Base-by-base conservation (phyloP, 2,888 invertebrate genomes). In the Eurois occulta region DNA sequence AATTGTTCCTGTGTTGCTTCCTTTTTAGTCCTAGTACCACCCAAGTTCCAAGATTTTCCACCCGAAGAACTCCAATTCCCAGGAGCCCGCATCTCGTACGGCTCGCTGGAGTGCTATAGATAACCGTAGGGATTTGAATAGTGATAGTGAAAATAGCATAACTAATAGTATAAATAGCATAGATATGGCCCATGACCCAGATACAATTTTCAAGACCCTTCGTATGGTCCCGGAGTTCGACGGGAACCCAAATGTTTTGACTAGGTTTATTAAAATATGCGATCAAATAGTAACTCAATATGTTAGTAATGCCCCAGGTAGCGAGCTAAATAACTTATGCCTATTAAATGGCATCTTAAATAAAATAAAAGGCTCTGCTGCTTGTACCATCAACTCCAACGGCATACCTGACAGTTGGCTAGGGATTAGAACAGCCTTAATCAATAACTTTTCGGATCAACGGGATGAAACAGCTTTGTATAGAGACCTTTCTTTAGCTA, bases 1-100 rank as follows among this genome's bases (percentile, higher is more conserved):
- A 68, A 68, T 52, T 35, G 35, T 68, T 68, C 48, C 24, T 52
- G 68, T 68, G 68, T 32, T 48, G 68, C 68, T 35, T 52, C 68
- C 48, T 52, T 5, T 68, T 24, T 35, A 52, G 41, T 10, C 41
- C 28, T 43, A 16, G 4, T n/a, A n/a, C n/a, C n/a, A n/a, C n/a
- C n/a, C n/a, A n/a, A n/a, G n/a, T 48, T 35, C 24, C 68, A 68
- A 68, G 68, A 68, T 68, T 68, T 68, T 35, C 32, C 16, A 35
- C 10, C 35, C 24, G 24, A 48, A 18, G 24, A 48, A 28, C 4
- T 35, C 68, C 8, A 68, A 24, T 18, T 35, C 18, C 35, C 68
- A 48, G 35, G 24, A 68, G 48, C 16, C 32, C 16, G 7, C 24
- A 32, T 52, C 48, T 35, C 48, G 48, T 35, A 35, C 24, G 38